These are phyloP conservation scores for Operophtera brumata DNA, from an alignment of 2,888 invertebrate genomes.

Conservation along the genomic window DNA sequence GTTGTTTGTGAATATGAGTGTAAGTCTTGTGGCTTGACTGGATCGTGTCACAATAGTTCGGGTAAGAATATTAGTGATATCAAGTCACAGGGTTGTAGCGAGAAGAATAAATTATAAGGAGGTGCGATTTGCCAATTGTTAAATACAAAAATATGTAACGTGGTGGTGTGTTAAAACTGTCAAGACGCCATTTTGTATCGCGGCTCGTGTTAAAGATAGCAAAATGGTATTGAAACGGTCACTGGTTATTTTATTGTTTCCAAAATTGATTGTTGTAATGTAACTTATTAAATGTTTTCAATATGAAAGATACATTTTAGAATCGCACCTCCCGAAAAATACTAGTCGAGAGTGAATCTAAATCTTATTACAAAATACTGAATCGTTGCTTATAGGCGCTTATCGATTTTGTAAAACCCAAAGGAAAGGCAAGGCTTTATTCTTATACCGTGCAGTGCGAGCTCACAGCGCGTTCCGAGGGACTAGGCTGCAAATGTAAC, in stretches of 20 bases:
- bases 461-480: too few species aligned
- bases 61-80: slow-evolving; percentile 25
- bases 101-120: slow-evolving; percentile 24
- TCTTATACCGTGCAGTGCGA: neutral
- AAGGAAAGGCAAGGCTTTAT: neutral
- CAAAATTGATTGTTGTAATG: too few species aligned
- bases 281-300: too few species aligned
- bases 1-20: slow-evolving; percentile 10
- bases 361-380: slow-evolving; percentile 45
- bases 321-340: slow-evolving; percentile 47
- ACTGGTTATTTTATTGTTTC: neutral
- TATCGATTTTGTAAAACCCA: slow-evolving; percentile 19
- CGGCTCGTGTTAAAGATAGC: neutral
- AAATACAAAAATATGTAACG: neutral
- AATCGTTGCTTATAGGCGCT: slow-evolving; percentile 34
- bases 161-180: neutral
- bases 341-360: slow-evolving; percentile 76
- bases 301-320: neutral
- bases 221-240: slow-evolving; percentile 1
- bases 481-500: too few species aligned
- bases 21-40: slow-evolving; percentile 28
- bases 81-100: slow-evolving; percentile 37
- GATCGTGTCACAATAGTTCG: slow-evolving; percentile 21
- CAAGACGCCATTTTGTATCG: slow-evolving; percentile 1
- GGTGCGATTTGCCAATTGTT: slow-evolving; percentile 21